These are phyloP conservation scores for Marmota monax DNA, from an alignment of 2,113 vertebrate species.

Conservation along the genomic window DNA sequence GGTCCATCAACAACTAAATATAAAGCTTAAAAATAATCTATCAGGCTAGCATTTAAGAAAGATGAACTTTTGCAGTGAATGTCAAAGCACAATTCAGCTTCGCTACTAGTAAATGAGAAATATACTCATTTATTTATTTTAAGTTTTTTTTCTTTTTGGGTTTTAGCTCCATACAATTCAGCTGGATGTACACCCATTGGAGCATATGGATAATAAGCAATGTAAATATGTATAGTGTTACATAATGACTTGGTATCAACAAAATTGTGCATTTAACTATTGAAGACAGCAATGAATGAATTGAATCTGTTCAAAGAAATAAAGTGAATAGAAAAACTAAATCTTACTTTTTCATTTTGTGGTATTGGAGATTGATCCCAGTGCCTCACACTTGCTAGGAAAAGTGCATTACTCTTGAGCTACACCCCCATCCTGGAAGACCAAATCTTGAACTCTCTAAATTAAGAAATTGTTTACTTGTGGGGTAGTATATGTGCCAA, in stretches of 20 bases:
- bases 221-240: not conserved
- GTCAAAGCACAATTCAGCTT: not conserved
- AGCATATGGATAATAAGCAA: not conserved
- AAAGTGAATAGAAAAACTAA: not conserved
- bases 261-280: not conserved
- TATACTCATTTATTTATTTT: not conserved
- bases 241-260: not conserved
- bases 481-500: not conserved
- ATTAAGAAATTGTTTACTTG: not conserved
- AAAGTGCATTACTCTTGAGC: no score
- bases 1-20: no score
- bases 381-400: no score
- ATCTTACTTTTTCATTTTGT: no score
- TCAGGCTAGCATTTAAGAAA: not conserved
- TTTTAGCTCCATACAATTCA: constrained; percentile 3
- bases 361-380: no score
- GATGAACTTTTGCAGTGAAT: not conserved
- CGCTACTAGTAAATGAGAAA: not conserved
- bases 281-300: not conserved
- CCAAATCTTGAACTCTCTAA: not conserved
- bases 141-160: not conserved
- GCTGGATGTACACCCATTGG: not conserved
- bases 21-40: not conserved
- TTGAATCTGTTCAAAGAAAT: not conserved
- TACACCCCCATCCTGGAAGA: no score